A percentile compares a stretch with the other conserved stretches of the same genome.
Conservation (phyloP, 1,140 invertebrate species). For the Eueides isabella region DNA sequence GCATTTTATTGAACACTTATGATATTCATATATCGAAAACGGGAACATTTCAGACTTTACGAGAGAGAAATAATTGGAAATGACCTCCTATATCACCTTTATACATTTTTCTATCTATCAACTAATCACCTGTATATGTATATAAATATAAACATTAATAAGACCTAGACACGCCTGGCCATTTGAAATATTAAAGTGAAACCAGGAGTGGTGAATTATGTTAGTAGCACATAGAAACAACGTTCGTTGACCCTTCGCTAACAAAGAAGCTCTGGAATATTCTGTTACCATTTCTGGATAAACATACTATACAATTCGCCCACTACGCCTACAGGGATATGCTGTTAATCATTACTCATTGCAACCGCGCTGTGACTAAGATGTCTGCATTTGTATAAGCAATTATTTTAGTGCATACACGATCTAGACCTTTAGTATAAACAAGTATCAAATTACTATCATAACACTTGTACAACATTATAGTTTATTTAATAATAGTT, state of each 20-base stretch:
- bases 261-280: slow-evolving; percentile 53
- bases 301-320: slow-evolving; percentile 58
- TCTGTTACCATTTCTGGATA: slow-evolving; percentile 66
- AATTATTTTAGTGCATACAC: slow-evolving; percentile 20
- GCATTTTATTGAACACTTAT: too few relatives aligned
- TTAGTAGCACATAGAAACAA: slow-evolving; percentile 11
- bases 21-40: too few relatives aligned
- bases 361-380: slow-evolving; percentile 63
- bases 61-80: too few relatives aligned
- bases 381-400: slow-evolving; percentile 47
- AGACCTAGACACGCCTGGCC: not conserved
- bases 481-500: not conserved
- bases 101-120: too few relatives aligned
- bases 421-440: not conserved
- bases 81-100: too few relatives aligned
- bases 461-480: not conserved
- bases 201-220: slow-evolving; percentile 4
- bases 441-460: not conserved
- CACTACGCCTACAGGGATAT: slow-evolving; percentile 63
- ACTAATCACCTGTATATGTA: too few relatives aligned
- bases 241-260: slow-evolving; percentile 23
- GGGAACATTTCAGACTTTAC: too few relatives aligned
- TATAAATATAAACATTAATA: too few relatives aligned
- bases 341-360: slow-evolving; percentile 65
- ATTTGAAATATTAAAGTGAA: slow-evolving; percentile 1